phyloP scores from a whole-genome alignment of 2,888 invertebrate genomes.

The Chaitophorus viminalis region DNA sequence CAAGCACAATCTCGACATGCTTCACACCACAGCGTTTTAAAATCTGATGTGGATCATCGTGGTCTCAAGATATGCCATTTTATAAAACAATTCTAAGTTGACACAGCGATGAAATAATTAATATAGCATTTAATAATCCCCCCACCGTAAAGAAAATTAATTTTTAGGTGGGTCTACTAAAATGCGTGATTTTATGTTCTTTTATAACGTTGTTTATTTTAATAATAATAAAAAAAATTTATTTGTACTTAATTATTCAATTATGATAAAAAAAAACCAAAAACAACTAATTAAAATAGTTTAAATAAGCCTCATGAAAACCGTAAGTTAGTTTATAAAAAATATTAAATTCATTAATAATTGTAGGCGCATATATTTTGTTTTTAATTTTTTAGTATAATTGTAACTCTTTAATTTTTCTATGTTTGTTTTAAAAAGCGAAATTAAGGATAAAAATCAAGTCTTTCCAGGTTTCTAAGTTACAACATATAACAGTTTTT shows the following conservation, averaged over 20 bases:
- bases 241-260: background rate
- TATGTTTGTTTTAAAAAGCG: no score
- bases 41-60: background rate
- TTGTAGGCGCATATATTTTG: no score
- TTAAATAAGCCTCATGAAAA: background rate
- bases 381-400: no score
- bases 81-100: background rate
- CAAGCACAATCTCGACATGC: background rate
- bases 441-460: background rate
- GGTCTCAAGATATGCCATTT: background rate
- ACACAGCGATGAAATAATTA: background rate
- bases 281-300: constrained; percentile 15
- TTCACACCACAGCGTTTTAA: background rate
- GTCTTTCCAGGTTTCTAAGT: background rate
- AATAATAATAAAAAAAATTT: no score
- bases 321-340: no score
- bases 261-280: constrained; percentile 7
- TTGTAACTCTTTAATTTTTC: no score
- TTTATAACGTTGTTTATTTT: no score
- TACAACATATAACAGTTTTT: background rate
- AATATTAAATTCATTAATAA: no score
- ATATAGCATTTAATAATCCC: constrained; percentile 42
- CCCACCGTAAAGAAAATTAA: constrained; percentile 31
- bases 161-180: constrained; percentile 56
- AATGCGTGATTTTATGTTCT: constrained; percentile 30